Base-by-base conservation (phyloP, 2,888 invertebrate genomes). In the Chalcosyrphus nemorum region DNA sequence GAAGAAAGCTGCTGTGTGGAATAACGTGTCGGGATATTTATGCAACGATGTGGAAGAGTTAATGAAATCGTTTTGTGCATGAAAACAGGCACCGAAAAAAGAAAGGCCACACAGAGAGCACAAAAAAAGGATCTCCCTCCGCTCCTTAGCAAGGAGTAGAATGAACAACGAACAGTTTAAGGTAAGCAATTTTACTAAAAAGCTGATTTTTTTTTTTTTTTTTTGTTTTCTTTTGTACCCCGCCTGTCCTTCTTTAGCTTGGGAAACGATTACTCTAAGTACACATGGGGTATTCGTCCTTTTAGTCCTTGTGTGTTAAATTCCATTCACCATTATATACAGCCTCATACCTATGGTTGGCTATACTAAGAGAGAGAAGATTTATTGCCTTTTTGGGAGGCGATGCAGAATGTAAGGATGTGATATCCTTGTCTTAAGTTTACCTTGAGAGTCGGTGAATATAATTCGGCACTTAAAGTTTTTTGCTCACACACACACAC, bases 21-120 rank as follows among this genome's bases (percentile, higher is more conserved):
- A 47, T 57, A 81, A 57, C 38, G 63, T 43, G 75, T 43, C 70
- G 68, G 63, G 15, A 50, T 81, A 41, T 81, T 65, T 75, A 57
- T 52, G 70, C 75, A 70, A 61, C 54, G 59, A 66, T 43, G 65
- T 72, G 56, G 45, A 78, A 57, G 71, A 72, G 78, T 71, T 74
- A 70, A 75, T 75, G 75, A 81, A 81, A 75, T 50, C 56, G 47
- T 75, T 63, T 68, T 68, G 15, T 66, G n/a, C 21, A n/a, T n/a
- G n/a, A n/a, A n/a, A n/a, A n/a, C n/a, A n/a, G n/a, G n/a, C n/a
- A n/a, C n/a, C n/a, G n/a, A n/a, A n/a, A n/a, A n/a, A n/a, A n/a
- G n/a, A 13, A 4, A 13, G 3, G 38, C 17, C 32, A 11, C 7
- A 35, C 32, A 21, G 3, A 47, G n/a, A 24, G n/a, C 21, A n/a